Evolutionary conservation across 2,113 vertebrate genomes (phyloP).

Genomic region (Mesitornis unicolor): DNA sequence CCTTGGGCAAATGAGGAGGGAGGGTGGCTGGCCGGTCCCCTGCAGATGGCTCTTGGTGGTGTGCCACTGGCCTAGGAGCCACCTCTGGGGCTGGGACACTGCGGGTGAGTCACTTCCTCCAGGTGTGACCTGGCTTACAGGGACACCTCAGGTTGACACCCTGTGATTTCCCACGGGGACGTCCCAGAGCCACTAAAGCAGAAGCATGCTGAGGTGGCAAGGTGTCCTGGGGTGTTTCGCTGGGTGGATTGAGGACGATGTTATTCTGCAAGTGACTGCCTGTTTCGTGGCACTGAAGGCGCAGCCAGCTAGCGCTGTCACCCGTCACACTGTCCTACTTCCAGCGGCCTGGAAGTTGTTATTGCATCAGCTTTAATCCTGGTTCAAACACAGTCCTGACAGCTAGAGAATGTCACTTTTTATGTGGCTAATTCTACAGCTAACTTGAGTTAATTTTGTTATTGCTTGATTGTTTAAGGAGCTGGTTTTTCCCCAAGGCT

Average conservation of each 20-base stretch:
- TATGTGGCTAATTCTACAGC: neutral
- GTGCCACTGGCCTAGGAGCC: neutral
- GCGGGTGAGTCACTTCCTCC: neutral
- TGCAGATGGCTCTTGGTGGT: neutral
- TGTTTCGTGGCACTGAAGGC: neutral
- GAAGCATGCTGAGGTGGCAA: neutral
- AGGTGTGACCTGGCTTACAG: neutral
- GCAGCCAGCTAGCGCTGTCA: neutral
- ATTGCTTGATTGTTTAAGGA: neutral
- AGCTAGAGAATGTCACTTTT: conserved; percentile 12
- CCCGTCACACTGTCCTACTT: conserved; percentile 52
- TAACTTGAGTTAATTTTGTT: conserved; percentile 2
- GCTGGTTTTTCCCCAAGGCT: neutral
- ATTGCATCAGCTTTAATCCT: conserved; percentile 55
- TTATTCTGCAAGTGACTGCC: neutral
- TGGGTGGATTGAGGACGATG: neutral
- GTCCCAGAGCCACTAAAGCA: neutral
- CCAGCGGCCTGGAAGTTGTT: conserved; percentile 57
- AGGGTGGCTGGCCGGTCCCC: neutral
- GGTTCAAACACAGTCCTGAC: neutral
- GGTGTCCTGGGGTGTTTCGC: neutral
- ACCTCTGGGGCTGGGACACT: neutral
- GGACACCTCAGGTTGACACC: neutral
- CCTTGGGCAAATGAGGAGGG: rapidly evolving
- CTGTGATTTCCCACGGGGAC: neutral